A percentile compares a stretch with the other conserved stretches of the same genome.
phyloP scores from a whole-genome alignment of 2,797 vertebrate species.

The Sardinella longiceps region DNA sequence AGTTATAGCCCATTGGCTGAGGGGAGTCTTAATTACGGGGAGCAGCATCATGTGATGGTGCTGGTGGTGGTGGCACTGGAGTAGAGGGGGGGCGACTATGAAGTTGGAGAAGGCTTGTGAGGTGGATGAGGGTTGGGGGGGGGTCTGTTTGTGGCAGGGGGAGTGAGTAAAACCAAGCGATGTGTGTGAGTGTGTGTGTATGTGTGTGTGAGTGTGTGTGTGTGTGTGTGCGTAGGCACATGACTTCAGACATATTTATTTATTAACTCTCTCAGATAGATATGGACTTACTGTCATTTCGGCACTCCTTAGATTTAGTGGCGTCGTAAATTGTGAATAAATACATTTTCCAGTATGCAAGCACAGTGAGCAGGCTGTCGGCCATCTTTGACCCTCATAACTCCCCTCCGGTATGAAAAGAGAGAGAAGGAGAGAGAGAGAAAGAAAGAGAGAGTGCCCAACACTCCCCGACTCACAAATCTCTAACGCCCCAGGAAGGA shows the following conservation, averaged over 20 bases:
- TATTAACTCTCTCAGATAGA: slow-evolving; percentile 33
- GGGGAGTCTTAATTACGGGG: slow-evolving; percentile 43
- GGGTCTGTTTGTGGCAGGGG: neutral
- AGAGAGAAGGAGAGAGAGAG: slow-evolving; percentile 21
- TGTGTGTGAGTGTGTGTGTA: neutral
- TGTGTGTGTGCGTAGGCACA: neutral
- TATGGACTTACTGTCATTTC: slow-evolving; percentile 31
- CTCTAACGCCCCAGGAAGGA: neutral
- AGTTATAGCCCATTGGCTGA: slow-evolving; percentile 33
- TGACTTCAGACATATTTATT: slow-evolving; percentile 21
- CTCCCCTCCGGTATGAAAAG: slow-evolving; percentile 49
- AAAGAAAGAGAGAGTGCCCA: slow-evolving; percentile 22
- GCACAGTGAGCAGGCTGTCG: slow-evolving; percentile 36
- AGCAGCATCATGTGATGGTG: slow-evolving; percentile 28
- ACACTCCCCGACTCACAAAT: neutral
- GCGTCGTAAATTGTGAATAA: slow-evolving; percentile 54
- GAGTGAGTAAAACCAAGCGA: neutral
- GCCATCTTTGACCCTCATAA: slow-evolving; percentile 40
- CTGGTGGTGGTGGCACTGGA: slow-evolving; percentile 18
- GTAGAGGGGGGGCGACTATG: neutral
- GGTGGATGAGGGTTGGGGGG: neutral
- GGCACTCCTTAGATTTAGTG: slow-evolving; percentile 40
- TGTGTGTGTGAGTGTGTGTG: neutral
- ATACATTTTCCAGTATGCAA: slow-evolving; percentile 48
- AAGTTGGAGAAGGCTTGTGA: neutral